Evolutionary conservation across 2,113 vertebrate genomes (phyloP).

Genomic region (Xenotilapia leptura): DNA sequence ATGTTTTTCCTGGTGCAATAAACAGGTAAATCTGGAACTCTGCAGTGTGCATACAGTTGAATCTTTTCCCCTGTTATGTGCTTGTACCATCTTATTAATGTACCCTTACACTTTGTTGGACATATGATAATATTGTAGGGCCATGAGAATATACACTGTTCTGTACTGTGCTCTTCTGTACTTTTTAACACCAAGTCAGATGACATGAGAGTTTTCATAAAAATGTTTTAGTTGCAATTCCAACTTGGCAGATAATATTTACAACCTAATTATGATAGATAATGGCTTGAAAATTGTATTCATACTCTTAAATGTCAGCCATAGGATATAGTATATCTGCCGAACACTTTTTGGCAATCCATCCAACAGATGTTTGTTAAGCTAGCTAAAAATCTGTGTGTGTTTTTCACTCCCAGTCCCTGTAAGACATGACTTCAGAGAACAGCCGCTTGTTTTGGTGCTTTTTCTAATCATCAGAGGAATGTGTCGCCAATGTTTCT

Average conservation of each 20-base stretch:
- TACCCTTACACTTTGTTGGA: neutral
- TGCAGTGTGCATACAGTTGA: neutral
- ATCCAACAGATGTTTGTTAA: neutral
- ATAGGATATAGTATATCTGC: neutral
- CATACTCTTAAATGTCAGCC: neutral
- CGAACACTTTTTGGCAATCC: neutral
- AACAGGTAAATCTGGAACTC: neutral
- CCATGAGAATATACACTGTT: neutral
- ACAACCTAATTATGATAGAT: neutral
- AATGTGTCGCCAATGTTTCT: neutral
- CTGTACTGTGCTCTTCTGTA: neutral
- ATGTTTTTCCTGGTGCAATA: neutral
- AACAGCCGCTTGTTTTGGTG: neutral
- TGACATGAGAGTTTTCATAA: neutral
- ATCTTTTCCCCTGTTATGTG: neutral
- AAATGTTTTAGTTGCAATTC: neutral
- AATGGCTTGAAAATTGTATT: neutral
- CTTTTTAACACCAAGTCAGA: neutral
- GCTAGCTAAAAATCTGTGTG: neutral
- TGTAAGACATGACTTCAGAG: neutral
- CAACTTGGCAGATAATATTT: neutral
- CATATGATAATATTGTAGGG: neutral
- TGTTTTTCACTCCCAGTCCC: neutral
- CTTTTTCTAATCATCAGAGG: neutral
- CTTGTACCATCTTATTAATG: neutral